These are phyloP conservation scores for Metopolophium dirhodum DNA, from an alignment of 1,140 invertebrate genomes.

Conservation along the genomic window DNA sequence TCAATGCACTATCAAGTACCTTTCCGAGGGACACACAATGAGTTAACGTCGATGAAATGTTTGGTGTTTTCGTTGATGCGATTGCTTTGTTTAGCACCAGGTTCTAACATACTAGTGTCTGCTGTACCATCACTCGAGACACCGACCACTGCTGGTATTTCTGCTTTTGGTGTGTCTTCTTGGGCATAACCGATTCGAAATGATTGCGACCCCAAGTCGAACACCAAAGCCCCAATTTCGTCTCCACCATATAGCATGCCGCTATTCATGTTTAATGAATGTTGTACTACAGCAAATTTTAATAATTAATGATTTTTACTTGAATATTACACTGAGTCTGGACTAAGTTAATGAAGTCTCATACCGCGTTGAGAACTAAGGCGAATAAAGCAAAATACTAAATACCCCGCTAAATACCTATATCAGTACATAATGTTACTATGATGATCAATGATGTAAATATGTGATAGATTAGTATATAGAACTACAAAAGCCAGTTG, in stretches of 20 bases:
- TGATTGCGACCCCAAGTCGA: conserved; percentile 93
- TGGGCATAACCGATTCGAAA: conserved; percentile 86
- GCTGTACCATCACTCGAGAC: conserved; percentile 70
- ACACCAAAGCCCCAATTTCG: conserved; percentile 97
- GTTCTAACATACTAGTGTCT: conserved; percentile 70
- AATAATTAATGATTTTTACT: not conserved
- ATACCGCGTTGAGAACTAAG: not conserved
- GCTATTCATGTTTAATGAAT: conserved; percentile 54
- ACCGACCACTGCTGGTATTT: conserved; percentile 80
- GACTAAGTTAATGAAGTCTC: not conserved
- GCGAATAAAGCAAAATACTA: not conserved
- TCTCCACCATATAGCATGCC: conserved; percentile 88
- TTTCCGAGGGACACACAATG: conserved; percentile 87
- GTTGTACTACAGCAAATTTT: not conserved
- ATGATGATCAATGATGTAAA: not conserved
- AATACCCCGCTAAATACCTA: no score
- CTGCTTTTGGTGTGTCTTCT: conserved; percentile 86
- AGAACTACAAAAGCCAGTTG: no score
- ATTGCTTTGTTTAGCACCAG: conserved; percentile 62
- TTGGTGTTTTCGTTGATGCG: conserved; percentile 68
- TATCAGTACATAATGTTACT: no score
- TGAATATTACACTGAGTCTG: not conserved
- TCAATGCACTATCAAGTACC: conserved; percentile 58
- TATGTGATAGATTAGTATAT: no score
- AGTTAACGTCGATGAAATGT: conserved; percentile 78